Evolutionary conservation across 2,113 vertebrate genomes (phyloP).

Genomic region (Eonycteris spelaea): DNA sequence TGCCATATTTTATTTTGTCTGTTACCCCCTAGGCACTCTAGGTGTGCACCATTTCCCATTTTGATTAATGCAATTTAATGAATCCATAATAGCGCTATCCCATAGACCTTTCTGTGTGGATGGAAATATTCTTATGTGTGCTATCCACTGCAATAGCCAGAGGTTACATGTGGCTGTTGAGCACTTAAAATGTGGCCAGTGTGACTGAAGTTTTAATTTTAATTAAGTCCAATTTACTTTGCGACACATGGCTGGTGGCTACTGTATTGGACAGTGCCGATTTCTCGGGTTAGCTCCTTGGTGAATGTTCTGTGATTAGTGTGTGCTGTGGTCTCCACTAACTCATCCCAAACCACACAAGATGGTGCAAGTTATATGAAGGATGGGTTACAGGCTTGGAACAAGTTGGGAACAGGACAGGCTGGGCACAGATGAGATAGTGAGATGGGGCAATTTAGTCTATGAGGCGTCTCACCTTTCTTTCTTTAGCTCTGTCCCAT

Average conservation of each 20-base stretch:
- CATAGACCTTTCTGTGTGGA: not conserved
- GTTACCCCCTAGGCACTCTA: not conserved
- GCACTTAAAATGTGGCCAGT: not conserved
- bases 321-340: not conserved
- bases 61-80: too few species aligned
- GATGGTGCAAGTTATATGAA: not conserved
- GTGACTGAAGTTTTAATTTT: not conserved
- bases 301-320: not conserved
- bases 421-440: not conserved
- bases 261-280: too few species aligned
- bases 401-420: not conserved
- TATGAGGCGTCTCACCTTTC: not conserved
- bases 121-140: not conserved
- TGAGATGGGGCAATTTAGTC: not conserved
- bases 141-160: not conserved
- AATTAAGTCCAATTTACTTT: not conserved
- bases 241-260: not conserved
- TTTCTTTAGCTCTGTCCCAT: not conserved
- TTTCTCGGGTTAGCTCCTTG: not conserved
- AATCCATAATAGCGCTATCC: too few species aligned
- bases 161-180: not conserved
- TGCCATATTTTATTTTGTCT: not conserved
- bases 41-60: fast-evolving
- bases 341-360: not conserved
- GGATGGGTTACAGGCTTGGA: not conserved